Percentiles rank a stretch among this genome's conserved stretches.
phyloP scores from a whole-genome alignment of 2,113 vertebrate genomes.

The Helogale parvula region DNA sequence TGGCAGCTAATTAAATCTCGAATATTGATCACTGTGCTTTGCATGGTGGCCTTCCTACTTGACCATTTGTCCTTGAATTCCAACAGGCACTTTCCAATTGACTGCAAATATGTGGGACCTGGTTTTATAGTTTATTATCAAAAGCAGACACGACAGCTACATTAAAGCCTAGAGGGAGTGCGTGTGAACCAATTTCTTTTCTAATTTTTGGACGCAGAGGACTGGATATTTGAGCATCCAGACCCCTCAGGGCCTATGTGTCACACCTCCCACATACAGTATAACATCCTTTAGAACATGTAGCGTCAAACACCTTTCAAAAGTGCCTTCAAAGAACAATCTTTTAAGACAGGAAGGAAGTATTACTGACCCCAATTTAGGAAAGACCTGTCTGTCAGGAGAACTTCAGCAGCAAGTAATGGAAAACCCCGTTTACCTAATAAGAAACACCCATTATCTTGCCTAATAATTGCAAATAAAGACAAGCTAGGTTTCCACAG shows the following conservation, averaged over 20 bases:
- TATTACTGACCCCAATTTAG: not conserved
- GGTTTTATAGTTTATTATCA: not conserved
- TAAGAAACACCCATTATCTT: not conserved
- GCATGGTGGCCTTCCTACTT: not conserved
- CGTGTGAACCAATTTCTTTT: not conserved
- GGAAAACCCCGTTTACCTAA: not conserved
- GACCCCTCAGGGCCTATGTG: not conserved
- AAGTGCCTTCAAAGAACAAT: not conserved
- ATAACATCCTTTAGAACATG: not conserved
- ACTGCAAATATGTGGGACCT: not conserved
- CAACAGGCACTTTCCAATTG: slow-evolving; percentile 19
- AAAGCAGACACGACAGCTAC: not conserved
- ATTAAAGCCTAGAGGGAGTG: not conserved
- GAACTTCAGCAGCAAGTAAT: not conserved
- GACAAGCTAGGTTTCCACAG: not conserved
- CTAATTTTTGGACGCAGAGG: not conserved
- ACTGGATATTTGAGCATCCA: not conserved
- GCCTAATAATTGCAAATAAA: not conserved
- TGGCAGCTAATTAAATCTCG: not conserved
- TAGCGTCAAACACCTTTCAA: slow-evolving; percentile 3
- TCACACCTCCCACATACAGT: not conserved
- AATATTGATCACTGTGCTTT: not conserved
- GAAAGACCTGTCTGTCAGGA: not conserved
- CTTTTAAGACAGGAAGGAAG: not conserved
- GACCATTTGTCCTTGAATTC: not conserved